Base-by-base conservation (phyloP, 2,797 vertebrate genomes). In the Rhodeus uyekii region DNA sequence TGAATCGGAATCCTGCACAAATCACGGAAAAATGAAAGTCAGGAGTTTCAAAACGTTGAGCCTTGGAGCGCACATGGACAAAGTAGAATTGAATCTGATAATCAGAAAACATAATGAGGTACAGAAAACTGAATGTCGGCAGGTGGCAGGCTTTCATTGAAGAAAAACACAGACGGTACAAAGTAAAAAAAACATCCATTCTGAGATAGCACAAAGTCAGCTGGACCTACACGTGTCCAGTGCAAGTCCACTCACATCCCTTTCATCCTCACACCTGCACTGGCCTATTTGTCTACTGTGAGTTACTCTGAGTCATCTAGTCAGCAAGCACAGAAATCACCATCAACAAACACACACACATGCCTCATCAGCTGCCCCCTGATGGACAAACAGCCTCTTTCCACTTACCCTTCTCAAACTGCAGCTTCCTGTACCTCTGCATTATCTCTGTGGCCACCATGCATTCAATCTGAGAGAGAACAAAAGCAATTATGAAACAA, bases 401-500 rank as follows among this genome's bases (percentile, higher is more conserved):
- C 48, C 19, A 93, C 94, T 94, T 94, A 99, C 98, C 98, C 93
- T 96, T 95, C 93, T 99, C 98, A 90, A 99, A 99, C 83, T 98
- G 98, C 39, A 99, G 95, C 93, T 97, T 98, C 92, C 96, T 98
- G 88, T 99, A 98, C 89, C 94, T 96, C 91, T 99, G 97, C 98
- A 99, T 98, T 88, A 97, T 96, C 89, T 98, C 97, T 13, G 96
- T 93, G 0, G 97, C 96, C 89, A 99, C 98, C 96, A 99, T 97
- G 91, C 96, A 97, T 91, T 99, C 98, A 78, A 99, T 99, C 98
- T 99, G 87, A 89, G 84, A 77, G 84, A 82, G 9, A 72, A 81
- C 4, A 69, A 75, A 73, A 80, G 50, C 44, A 75, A 78, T 68
- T 63, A 64, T 38, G 50, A 61, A 73, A 77, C 69, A 85, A 55